A percentile compares a stretch with the other conserved stretches of the same genome.
These are phyloP conservation scores for Eurystomus glaucurus DNA, from an alignment of 2,797 vertebrate species.

Conservation along the genomic window DNA sequence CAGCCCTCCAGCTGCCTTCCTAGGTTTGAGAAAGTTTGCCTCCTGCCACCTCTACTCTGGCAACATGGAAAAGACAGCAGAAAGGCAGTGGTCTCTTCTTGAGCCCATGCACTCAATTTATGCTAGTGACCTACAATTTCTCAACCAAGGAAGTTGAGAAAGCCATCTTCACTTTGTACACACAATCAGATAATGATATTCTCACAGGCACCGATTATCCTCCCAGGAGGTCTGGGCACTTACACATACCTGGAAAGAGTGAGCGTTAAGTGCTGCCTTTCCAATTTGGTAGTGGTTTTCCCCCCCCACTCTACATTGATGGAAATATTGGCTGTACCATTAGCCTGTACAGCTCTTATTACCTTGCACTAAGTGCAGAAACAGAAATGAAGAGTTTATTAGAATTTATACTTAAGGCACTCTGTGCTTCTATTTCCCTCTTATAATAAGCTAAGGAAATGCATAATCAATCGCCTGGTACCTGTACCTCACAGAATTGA, in stretches of 20 bases:
- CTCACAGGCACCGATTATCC: not conserved
- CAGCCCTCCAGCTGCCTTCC: not conserved
- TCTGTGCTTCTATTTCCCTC: not conserved
- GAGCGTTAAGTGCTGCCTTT: not conserved
- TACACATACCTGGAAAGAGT: not conserved
- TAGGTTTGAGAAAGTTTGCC: not conserved
- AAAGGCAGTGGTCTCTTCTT: not conserved
- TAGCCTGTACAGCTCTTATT: not conserved
- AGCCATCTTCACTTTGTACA: not conserved
- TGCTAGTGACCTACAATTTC: not conserved
- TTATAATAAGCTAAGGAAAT: not conserved
- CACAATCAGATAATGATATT: not conserved
- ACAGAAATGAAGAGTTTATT: not conserved
- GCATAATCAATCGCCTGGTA: not conserved
- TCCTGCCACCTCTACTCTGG: not conserved
- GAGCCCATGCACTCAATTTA: not conserved
- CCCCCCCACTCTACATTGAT: rapidly evolving
- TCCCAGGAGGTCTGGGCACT: not conserved
- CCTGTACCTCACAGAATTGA: not conserved
- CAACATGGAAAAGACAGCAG: not conserved
- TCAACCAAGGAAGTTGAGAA: not conserved
- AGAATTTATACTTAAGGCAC: not conserved
- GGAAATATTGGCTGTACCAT: not conserved
- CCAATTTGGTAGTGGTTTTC: rapidly evolving
- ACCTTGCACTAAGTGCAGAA: not conserved